These are phyloP conservation scores for Brachionus sp. DNA, from an alignment of 1,140 invertebrate species.

Conservation along the genomic window DNA sequence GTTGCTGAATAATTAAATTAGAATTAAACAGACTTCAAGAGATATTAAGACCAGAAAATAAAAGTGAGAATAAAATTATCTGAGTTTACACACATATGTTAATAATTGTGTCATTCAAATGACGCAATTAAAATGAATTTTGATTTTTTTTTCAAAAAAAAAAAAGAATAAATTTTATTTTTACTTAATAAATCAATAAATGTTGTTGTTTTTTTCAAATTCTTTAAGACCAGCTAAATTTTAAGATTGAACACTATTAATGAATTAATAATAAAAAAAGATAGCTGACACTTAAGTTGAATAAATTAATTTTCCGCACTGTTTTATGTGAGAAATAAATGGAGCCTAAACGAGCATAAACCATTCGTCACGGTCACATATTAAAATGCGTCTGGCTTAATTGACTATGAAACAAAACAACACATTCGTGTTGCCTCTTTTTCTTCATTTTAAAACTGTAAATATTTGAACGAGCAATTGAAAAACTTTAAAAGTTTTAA, in stretches of 20 bases:
- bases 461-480: not conserved
- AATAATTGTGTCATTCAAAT: too few species aligned
- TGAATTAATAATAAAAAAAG: not conserved
- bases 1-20: too few species aligned
- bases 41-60: too few species aligned
- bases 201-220: too few species aligned
- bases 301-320: not conserved
- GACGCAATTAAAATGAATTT: too few species aligned
- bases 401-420: not conserved
- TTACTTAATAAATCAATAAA: not conserved
- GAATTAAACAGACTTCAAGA: too few species aligned
- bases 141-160: not conserved
- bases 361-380: not conserved
- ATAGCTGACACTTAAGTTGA: not conserved
- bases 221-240: too few species aligned
- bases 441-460: not conserved
- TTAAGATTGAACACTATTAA: too few species aligned
- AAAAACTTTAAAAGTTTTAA: too few species aligned
- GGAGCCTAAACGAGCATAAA: not conserved
- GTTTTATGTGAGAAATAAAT: not conserved
- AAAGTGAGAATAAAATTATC: too few species aligned
- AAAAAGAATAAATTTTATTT: not conserved
- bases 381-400: not conserved
- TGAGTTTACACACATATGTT: too few species aligned
- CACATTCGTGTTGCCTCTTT: too few species aligned